Evolutionary conservation across 1,140 invertebrate genomes (phyloP).

Genomic region (Heterodera carotae): DNA sequence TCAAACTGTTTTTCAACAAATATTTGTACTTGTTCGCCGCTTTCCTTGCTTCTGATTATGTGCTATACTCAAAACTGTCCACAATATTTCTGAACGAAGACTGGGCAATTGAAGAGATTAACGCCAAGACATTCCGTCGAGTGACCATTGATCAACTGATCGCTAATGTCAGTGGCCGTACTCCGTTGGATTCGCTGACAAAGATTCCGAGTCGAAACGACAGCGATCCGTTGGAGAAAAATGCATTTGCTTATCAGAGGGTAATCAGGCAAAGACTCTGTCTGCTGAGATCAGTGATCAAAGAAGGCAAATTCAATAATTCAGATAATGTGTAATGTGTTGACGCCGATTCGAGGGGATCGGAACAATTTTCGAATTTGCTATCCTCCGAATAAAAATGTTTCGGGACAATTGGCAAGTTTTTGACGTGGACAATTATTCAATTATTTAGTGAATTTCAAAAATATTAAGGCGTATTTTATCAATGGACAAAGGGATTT

Average conservation of each 20-base stretch:
- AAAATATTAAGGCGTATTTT: conserved; percentile 17
- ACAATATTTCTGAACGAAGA: neutral
- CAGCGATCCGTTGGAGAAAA: neutral
- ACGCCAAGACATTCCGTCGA: neutral
- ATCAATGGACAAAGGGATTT: conserved; percentile 22
- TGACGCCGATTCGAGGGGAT: conserved; percentile 11
- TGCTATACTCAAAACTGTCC: neutral
- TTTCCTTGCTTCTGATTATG: neutral
- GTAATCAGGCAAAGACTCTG: neutral
- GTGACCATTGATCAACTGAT: conserved; percentile 13
- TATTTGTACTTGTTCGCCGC: neutral
- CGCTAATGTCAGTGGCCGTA: neutral
- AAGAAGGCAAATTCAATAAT: neutral
- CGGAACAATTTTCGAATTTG: conserved; percentile 15
- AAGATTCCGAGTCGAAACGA: neutral
- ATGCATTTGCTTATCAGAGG: neutral
- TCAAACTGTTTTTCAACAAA: neutral
- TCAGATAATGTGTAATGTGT: conserved; percentile 4
- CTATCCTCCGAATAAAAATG: conserved; percentile 15
- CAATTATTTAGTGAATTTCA: neutral
- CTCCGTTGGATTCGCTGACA: conserved; percentile 12
- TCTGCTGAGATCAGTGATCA: neutral
- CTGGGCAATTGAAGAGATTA: neutral
- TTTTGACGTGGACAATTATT: too few species aligned
- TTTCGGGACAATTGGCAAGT: conserved; percentile 14